phyloP scores from a whole-genome alignment of 2,113 vertebrate genomes.

The Tympanuchus pallidicinctus region DNA sequence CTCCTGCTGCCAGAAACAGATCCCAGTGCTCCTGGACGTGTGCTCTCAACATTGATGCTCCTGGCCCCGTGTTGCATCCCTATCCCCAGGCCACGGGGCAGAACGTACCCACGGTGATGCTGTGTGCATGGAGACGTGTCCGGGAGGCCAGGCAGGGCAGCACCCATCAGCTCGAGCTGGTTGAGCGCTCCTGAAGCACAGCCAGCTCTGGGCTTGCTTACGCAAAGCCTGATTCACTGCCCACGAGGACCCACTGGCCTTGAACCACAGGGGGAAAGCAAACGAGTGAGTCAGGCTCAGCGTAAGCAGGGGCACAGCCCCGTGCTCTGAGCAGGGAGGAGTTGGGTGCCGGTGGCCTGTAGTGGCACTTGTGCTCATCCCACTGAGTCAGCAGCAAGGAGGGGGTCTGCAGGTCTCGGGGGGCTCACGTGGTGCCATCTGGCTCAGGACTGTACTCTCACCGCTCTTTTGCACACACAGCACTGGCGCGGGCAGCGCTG shows the following conservation, averaged over 20 bases:
- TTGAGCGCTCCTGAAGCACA: conserved; percentile 9
- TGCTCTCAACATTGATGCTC: background rate
- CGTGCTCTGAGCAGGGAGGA: background rate
- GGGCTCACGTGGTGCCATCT: background rate
- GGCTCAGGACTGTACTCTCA: background rate
- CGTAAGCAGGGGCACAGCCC: background rate
- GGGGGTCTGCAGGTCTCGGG: rapidly evolving
- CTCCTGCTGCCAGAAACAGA: conserved; percentile 10
- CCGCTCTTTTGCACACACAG: rapidly evolving
- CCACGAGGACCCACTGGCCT: conserved; percentile 33
- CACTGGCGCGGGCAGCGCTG: background rate
- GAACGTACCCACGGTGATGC: background rate
- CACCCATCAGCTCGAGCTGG: background rate
- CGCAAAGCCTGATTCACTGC: conserved; percentile 52
- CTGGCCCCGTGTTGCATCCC: background rate
- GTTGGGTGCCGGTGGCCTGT: background rate
- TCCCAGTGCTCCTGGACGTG: background rate
- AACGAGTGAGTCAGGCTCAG: conserved; percentile 64
- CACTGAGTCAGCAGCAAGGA: rapidly evolving
- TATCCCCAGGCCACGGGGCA: rapidly evolving
- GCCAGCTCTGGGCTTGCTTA: conserved; percentile 23
- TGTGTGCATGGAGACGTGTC: background rate
- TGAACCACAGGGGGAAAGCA: conserved; percentile 19
- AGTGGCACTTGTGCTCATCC: background rate
- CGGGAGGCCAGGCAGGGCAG: background rate